A percentile compares a stretch with the other conserved stretches of the same genome.
Conservation (phyloP, 2,113 vertebrate species). For the Poeciliopsis retropinna region DNA sequence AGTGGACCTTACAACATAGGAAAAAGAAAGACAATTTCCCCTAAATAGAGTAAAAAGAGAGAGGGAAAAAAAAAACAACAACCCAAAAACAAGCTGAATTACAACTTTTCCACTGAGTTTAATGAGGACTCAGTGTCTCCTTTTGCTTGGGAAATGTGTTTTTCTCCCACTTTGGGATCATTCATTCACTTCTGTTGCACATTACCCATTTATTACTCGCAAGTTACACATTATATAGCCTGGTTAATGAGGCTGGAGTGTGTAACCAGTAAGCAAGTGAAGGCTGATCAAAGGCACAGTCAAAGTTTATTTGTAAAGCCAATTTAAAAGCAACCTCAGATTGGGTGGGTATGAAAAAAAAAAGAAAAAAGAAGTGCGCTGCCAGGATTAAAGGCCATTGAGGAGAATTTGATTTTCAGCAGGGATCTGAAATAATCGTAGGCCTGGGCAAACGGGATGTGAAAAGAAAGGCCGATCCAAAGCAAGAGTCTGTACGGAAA, state of each 20-base stretch:
- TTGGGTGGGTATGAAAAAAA: not conserved
- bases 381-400: not conserved
- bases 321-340: not conserved
- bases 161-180: constrained; percentile 9
- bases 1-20: not conserved
- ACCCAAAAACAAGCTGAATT: not conserved
- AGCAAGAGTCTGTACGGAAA: not conserved
- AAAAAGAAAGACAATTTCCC: not conserved
- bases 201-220: constrained; percentile 35
- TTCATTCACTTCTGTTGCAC: constrained; percentile 36
- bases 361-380: not conserved
- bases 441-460: not conserved
- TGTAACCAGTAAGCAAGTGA: not conserved
- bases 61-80: too few relatives aligned
- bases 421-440: not conserved
- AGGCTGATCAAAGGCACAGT: constrained; percentile 19
- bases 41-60: not conserved
- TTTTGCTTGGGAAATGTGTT: not conserved
- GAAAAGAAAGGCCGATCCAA: not conserved
- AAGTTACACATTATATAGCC: constrained; percentile 60
- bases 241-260: constrained; percentile 26
- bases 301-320: not conserved
- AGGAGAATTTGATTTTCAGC: not conserved
- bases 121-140: not conserved
- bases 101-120: not conserved